Evolutionary conservation across 2,797 vertebrate genomes (phyloP).

Genomic region (Pygocentrus nattereri): DNA sequence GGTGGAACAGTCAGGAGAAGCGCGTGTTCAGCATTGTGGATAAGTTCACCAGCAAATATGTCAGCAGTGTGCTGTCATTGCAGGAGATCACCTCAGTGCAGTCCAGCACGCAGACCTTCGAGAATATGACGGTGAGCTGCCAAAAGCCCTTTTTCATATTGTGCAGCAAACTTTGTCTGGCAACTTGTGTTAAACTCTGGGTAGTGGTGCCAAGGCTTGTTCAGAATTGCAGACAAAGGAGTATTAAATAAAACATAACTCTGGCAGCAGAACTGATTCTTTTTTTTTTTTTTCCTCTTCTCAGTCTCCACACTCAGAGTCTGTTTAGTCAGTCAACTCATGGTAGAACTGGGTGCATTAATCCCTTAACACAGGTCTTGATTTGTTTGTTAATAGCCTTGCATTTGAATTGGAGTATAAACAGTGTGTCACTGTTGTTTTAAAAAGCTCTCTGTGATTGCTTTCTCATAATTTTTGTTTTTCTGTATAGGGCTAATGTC

Average conservation of each 20-base stretch:
- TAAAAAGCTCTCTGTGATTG: not conserved
- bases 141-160: not conserved
- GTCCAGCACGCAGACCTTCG: slow-evolving; percentile 91
- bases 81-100: slow-evolving; percentile 96
- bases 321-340: no score
- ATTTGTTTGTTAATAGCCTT: no score
- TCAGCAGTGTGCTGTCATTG: slow-evolving; percentile 90
- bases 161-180: no score
- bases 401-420: not conserved
- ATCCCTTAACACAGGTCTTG: no score
- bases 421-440: not conserved
- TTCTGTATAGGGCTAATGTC: not conserved
- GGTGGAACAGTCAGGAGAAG: slow-evolving; percentile 99
- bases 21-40: slow-evolving; percentile 91
- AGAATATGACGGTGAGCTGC: slow-evolving; percentile 92
- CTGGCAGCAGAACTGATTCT: not conserved
- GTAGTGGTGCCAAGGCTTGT: not conserved
- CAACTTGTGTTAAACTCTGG: slow-evolving; percentile 13
- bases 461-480: not conserved
- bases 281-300: no score
- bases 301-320: no score
- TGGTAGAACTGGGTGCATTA: no score
- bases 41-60: slow-evolving; percentile 93
- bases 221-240: slow-evolving; percentile 19
- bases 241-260: slow-evolving; percentile 31